phyloP scores from a whole-genome alignment of 2,888 invertebrate genomes.

The Diabrotica balteata region DNA sequence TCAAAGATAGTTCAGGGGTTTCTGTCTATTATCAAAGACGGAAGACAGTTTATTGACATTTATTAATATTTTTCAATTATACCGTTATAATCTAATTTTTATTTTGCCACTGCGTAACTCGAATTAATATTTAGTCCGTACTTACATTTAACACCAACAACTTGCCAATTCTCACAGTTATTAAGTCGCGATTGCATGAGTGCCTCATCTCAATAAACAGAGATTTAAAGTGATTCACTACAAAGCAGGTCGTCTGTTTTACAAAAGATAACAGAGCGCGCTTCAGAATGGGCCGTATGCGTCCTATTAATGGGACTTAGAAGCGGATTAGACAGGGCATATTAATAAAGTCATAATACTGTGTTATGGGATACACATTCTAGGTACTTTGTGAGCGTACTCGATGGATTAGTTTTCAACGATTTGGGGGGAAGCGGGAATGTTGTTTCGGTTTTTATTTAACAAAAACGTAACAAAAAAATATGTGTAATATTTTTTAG shows the following conservation, averaged over 20 bases:
- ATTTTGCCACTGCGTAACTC: no score
- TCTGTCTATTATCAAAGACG: no score
- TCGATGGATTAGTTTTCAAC: constrained; percentile 37
- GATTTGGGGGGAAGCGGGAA: constrained; percentile 16
- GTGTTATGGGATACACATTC: constrained; percentile 48
- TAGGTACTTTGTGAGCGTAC: constrained; percentile 34
- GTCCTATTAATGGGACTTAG: constrained; percentile 54
- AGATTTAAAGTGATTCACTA: constrained; percentile 58
- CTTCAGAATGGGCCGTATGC: constrained; percentile 55
- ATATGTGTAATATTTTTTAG: no score
- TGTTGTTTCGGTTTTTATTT: no score
- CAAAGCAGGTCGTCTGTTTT: constrained; percentile 62
- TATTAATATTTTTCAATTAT: no score
- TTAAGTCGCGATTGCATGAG: constrained; percentile 42
- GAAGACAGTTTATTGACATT: no score
- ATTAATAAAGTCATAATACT: constrained; percentile 60
- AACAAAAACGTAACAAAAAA: no score
- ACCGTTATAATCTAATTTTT: no score
- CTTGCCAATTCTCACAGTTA: constrained; percentile 52
- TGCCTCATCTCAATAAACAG: constrained; percentile 59
- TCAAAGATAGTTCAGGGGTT: no score
- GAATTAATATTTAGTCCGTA: background rate
- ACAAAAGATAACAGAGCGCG: constrained; percentile 62
- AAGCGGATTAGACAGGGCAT: constrained; percentile 55
- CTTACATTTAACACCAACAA: constrained; percentile 25